A percentile compares a stretch with the other conserved stretches of the same genome.
Evolutionary conservation across 2,797 vertebrate species (phyloP).

Genomic region (Cirrhinus mrigala): DNA sequence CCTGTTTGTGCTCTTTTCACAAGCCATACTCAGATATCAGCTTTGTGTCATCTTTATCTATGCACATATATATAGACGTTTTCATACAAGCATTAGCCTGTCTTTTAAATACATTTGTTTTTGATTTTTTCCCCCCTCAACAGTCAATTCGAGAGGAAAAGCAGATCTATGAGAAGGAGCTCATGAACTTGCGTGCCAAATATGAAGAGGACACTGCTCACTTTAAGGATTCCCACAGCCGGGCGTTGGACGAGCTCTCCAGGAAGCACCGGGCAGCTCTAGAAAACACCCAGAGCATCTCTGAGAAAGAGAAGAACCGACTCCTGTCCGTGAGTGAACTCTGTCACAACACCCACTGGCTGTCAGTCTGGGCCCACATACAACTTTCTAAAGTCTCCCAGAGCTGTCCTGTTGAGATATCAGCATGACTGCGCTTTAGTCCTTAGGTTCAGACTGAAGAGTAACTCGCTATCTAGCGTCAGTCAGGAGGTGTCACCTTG

Average conservation of each 20-base stretch:
- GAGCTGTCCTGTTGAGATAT: slow-evolving; percentile 1
- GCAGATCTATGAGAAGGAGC: slow-evolving; percentile 89
- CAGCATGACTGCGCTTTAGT: not conserved
- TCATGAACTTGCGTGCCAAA: slow-evolving; percentile 82
- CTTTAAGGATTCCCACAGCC: slow-evolving; percentile 89
- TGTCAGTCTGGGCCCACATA: slow-evolving; percentile 31
- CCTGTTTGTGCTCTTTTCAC: not conserved
- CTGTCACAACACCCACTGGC: slow-evolving; percentile 15
- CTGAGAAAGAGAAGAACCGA: slow-evolving; percentile 90
- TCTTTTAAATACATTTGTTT: not conserved
- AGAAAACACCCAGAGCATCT: slow-evolving; percentile 84
- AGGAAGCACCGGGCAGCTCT: slow-evolving; percentile 90
- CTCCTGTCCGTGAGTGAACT: slow-evolving; percentile 85
- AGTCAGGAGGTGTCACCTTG: not conserved
- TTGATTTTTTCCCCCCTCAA: not conserved
- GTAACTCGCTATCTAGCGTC: not conserved
- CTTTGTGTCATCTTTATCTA: not conserved
- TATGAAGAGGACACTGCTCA: slow-evolving; percentile 90
- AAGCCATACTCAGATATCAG: not conserved
- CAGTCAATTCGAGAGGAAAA: slow-evolving; percentile 93
- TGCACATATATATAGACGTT: not conserved
- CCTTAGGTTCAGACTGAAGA: not conserved
- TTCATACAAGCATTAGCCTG: not conserved
- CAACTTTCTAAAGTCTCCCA: not conserved
- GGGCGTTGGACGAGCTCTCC: slow-evolving; percentile 89